These are phyloP conservation scores for Dascillus cervinus DNA, from an alignment of 2,888 invertebrate species.

Conservation along the genomic window DNA sequence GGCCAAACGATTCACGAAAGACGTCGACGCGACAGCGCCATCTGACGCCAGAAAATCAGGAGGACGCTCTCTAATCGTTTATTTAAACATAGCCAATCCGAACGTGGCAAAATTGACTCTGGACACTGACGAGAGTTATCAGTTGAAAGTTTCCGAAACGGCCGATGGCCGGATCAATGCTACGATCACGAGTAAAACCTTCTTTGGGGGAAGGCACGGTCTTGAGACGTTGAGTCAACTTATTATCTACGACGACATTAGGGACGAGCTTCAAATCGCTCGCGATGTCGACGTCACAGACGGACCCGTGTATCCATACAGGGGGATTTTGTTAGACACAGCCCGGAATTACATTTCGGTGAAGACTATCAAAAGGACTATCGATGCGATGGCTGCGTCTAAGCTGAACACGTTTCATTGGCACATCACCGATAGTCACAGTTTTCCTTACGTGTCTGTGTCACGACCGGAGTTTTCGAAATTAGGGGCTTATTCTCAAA, in stretches of 20 bases:
- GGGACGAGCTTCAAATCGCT: constrained; percentile 54
- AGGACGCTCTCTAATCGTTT: constrained; percentile 40
- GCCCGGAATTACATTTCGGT: constrained; percentile 78
- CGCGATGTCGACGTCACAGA: constrained; percentile 60
- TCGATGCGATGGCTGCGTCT: constrained; percentile 85
- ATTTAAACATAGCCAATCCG: constrained; percentile 31
- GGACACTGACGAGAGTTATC: constrained; percentile 54
- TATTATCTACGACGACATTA: constrained; percentile 58
- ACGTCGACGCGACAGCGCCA: constrained; percentile 15
- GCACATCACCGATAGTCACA: constrained; percentile 91
- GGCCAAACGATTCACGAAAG: constrained; percentile 25
- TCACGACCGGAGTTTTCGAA: constrained; percentile 64
- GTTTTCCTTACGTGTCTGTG: constrained; percentile 79
- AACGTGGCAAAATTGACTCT: constrained; percentile 38
- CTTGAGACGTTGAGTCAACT: constrained; percentile 62
- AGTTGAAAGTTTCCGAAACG: constrained; percentile 40
- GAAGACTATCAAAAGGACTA: constrained; percentile 61
- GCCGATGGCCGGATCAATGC: constrained; percentile 47
- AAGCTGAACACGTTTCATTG: constrained; percentile 93
- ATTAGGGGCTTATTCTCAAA: constrained; percentile 71
- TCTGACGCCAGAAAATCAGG: constrained; percentile 30
- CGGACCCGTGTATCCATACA: constrained; percentile 76
- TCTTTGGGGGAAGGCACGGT: constrained; percentile 61
- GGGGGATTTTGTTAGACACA: constrained; percentile 86
- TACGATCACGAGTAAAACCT: constrained; percentile 50